Base-by-base conservation (phyloP, 1,140 invertebrate species). In the Idris sp. region DNA sequence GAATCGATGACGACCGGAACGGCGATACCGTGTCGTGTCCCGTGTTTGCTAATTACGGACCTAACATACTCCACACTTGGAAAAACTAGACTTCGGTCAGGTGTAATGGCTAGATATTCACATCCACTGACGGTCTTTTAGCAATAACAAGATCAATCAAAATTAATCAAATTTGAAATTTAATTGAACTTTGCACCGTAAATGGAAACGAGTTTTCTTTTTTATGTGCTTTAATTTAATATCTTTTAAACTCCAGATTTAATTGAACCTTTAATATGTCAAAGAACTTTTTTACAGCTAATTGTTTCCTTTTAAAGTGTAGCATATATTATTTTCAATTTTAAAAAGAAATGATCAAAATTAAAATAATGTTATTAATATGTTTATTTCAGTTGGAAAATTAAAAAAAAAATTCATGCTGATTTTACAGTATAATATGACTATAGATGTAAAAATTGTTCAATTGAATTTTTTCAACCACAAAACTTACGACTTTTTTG, bases 21-120 rank as follows among this genome's bases (percentile, higher is more conserved):
- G 54, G 88, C 86, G 2, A 83, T 86, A 26, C 90, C 91, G 69
- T 89, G 87, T 73, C 89, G 89, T 5, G 89, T 85, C 13, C 90
- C 91, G 26, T 92, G 92, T 86, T 95, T 94, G 67, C 90, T 90
- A 41, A 96, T 92, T 61, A 91, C 89, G 28, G 91, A 88, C 49
- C 93, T 89, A 5, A 96, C 90, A 80, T 93, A 94, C 80, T 95
- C 94, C 9, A 93, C 93, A 15, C 92, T 93, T 9, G 93, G 93
- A 84, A 94, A 94, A 2, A 90, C 89, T 7, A 94, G 86, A 81
- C 91, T 92, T 75, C 93, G 89, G 82, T 93, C 92, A 15, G 93
- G 92, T 1, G 90, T 92, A 51, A 93, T 92, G 49, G 92, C 84
- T 35, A 93, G 83, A 86, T 94, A 93, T 73, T 92, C 90, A 71